Conservation (phyloP, 2,113 vertebrate species). For the Brienomyrus longianalis region DNA sequence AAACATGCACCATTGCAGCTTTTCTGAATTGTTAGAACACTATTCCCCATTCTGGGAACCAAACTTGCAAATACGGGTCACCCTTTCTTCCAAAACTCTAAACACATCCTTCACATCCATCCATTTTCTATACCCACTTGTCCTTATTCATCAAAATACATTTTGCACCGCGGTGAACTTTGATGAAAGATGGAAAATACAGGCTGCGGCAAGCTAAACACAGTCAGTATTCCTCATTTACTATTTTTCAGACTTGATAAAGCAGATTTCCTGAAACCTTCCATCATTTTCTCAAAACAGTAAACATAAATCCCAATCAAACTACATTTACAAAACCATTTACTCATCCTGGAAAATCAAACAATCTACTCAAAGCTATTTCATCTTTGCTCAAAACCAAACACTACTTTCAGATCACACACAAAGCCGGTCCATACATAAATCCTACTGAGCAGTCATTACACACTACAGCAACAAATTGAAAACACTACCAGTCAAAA, state of each 20-base stretch:
- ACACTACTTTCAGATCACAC: neutral
- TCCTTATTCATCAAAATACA: neutral
- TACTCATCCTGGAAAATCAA: neutral
- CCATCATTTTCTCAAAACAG: neutral
- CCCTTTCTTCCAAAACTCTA: neutral
- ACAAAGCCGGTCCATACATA: neutral
- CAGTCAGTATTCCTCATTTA: neutral
- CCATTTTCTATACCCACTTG: neutral
- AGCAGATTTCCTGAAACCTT: neutral
- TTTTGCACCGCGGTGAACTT: neutral
- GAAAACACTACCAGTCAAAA: neutral
- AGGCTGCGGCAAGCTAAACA: neutral
- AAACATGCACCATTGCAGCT: neutral
- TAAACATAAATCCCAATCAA: neutral
- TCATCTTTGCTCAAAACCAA: neutral
- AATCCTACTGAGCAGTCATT: neutral
- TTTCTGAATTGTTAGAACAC: neutral
- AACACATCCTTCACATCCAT: neutral
- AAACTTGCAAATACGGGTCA: neutral
- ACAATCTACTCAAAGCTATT: neutral
- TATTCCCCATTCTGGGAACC: neutral
- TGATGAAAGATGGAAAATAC: neutral
- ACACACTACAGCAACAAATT: neutral
- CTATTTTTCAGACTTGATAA: neutral
- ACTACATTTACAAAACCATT: neutral